A percentile compares a stretch with the other conserved stretches of the same genome.
phyloP scores from a whole-genome alignment of 2,113 vertebrate genomes.

The Suncus etruscus region DNA sequence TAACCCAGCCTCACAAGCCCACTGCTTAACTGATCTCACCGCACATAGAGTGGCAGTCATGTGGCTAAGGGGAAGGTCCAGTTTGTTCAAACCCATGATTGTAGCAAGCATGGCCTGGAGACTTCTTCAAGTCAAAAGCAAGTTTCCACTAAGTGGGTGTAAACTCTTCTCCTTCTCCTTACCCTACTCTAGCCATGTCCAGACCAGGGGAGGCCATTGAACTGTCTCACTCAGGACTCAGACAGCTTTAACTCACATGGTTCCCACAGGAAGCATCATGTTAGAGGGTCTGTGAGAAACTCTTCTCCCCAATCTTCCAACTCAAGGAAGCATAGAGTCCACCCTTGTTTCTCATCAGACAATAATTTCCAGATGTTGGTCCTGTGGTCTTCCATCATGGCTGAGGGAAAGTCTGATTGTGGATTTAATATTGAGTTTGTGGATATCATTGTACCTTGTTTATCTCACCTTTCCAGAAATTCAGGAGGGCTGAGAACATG shows the following conservation, averaged over 20 bases:
- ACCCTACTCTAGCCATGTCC: neutral
- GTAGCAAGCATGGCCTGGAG: neutral
- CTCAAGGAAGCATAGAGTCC: neutral
- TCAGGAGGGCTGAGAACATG: neutral
- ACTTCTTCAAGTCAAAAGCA: neutral
- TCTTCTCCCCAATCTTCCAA: neutral
- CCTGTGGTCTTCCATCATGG: neutral
- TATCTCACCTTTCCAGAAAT: neutral
- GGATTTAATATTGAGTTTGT: neutral
- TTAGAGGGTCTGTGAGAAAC: neutral
- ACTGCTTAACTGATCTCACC: neutral
- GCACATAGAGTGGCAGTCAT: neutral
- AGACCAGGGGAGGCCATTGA: neutral
- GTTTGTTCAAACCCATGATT: neutral
- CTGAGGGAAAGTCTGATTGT: constrained; percentile 22
- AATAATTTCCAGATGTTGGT: neutral
- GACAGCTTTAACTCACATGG: neutral
- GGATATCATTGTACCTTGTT: neutral
- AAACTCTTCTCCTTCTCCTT: neutral
- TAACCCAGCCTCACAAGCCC: neutral
- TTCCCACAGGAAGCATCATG: neutral
- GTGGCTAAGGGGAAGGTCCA: neutral
- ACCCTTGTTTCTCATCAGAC: neutral
- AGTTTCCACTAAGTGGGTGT: no score
- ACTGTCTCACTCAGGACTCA: neutral